phyloP scores from a whole-genome alignment of 2,113 vertebrate genomes.

The Dipodomys stephensi region DNA sequence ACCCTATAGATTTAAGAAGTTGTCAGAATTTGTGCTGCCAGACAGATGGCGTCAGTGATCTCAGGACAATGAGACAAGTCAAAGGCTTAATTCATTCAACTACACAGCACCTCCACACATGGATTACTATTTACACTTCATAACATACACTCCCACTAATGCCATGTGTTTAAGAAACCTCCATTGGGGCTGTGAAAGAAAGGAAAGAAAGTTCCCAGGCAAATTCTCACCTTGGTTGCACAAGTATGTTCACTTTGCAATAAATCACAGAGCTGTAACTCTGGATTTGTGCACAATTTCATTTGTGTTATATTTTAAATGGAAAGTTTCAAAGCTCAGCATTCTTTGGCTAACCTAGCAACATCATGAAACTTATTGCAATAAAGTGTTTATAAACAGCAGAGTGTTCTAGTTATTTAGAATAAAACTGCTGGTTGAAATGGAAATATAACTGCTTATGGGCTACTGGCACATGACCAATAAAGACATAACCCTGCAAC shows the following conservation, averaged over 20 bases:
- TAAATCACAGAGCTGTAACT: constrained; percentile 42
- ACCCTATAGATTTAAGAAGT: constrained; percentile 51
- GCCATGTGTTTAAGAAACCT: constrained; percentile 56
- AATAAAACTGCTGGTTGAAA: constrained; percentile 32
- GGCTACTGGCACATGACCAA: background rate
- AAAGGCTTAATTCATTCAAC: constrained; percentile 73
- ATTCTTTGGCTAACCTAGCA: constrained; percentile 24
- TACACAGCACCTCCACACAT: constrained; percentile 55
- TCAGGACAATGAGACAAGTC: constrained; percentile 72
- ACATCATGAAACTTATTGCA: constrained; percentile 16
- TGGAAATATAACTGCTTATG: background rate
- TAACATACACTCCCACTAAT: constrained; percentile 35
- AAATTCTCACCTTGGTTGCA: constrained; percentile 58
- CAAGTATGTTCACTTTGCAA: background rate
- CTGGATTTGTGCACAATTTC: constrained; percentile 18
- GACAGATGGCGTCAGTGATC: constrained; percentile 69
- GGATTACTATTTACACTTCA: constrained; percentile 64
- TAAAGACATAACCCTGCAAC: constrained; percentile 20
- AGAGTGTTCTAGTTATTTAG: background rate
- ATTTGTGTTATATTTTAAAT: constrained; percentile 29
- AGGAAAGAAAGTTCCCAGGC: constrained; percentile 56
- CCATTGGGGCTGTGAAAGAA: constrained; percentile 1
- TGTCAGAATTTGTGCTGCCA: constrained; percentile 71
- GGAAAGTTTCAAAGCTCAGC: constrained; percentile 2
- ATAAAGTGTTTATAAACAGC: constrained; percentile 5